Evolutionary conservation across 2,888 invertebrate species (phyloP), one percentile per base, ranked within the genome.

Genomic region (Monochamus alternatus): DNA sequence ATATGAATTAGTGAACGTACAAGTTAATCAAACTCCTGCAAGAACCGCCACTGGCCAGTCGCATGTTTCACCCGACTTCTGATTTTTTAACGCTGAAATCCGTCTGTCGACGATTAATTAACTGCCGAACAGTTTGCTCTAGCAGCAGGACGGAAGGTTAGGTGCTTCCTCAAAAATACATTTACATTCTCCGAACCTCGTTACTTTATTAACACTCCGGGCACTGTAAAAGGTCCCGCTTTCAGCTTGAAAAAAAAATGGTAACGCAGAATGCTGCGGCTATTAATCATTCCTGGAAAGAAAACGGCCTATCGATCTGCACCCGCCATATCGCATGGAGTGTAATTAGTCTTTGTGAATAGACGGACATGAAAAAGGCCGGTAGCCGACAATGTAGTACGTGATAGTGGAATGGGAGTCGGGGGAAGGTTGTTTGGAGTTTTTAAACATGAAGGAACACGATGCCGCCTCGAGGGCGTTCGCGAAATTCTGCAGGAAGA

Each of bases 281-380:
- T 55, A 55, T 55, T 55, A 55, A 55, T 55, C 55, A 55, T 55
- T n/a, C n/a, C 14, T 3, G n/a, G n/a, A 55, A 55, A 55, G 55
- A 55, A n/a, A 22, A 55, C 55, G 55, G 55, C n/a, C n/a, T 55
- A 55, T 55, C 55, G 55, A 55, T 55, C 55, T 14, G n/a, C 7
- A 1, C 22, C 22, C 7, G 55, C 14, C 55, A 14, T 55, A 55
- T 22, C 55, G 55, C 55, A 14, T 55, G 5, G 55, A 55, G 55
- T 55, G 8, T 55, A 55, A 55, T 55, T 55, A 55, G 5, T 55
- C 55, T 55, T 55, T 14, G 55, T 14, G 55, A 55, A 55, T 55
- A 55, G 55, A 2, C 38, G 38, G 38, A 55, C 55, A 55, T 55
- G 55, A 55, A 55, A 55, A n/a, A 55, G 14, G 55, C 55, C 55